Conservation (phyloP, 2,888 invertebrate species). For the Hyppa rectilinea region DNA sequence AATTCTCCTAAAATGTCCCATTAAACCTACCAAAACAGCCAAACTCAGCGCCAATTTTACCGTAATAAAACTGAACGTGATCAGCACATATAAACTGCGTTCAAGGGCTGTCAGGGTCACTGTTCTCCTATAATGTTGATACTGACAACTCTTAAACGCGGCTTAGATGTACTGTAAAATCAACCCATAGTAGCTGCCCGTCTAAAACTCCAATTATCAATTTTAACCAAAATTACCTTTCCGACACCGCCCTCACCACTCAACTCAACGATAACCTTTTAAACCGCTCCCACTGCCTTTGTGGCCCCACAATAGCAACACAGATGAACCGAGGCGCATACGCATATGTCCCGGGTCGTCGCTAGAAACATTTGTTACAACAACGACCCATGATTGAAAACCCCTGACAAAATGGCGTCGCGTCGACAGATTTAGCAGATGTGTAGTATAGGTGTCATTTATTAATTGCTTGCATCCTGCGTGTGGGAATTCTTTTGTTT, state of each 20-base stretch:
- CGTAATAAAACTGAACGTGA: too few relatives aligned
- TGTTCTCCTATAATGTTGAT: too few relatives aligned
- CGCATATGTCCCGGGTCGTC: slow-evolving; percentile 54
- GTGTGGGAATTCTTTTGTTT: slow-evolving; percentile 45
- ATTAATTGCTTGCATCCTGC: slow-evolving; percentile 41
- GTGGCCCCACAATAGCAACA: slow-evolving; percentile 43
- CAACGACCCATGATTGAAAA: slow-evolving; percentile 48
- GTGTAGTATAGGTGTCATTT: slow-evolving; percentile 40
- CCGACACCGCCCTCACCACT: background rate
- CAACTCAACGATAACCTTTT: background rate
- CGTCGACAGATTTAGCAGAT: slow-evolving; percentile 56
- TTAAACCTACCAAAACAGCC: too few relatives aligned
- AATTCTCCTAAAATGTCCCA: too few relatives aligned
- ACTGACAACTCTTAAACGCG: too few relatives aligned
- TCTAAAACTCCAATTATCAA: background rate
- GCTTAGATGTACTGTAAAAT: too few relatives aligned
- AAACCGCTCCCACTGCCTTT: slow-evolving; percentile 9
- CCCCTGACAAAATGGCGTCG: slow-evolving; percentile 56
- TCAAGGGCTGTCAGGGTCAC: too few relatives aligned
- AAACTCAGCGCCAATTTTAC: too few relatives aligned
- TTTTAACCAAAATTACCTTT: background rate
- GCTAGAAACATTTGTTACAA: slow-evolving; percentile 56
- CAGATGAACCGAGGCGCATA: slow-evolving; percentile 50
- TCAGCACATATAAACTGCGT: too few relatives aligned
- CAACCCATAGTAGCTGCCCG: too few relatives aligned